Conservation (phyloP, 1,140 invertebrate species). For the Elymnias hypermnestra region DNA sequence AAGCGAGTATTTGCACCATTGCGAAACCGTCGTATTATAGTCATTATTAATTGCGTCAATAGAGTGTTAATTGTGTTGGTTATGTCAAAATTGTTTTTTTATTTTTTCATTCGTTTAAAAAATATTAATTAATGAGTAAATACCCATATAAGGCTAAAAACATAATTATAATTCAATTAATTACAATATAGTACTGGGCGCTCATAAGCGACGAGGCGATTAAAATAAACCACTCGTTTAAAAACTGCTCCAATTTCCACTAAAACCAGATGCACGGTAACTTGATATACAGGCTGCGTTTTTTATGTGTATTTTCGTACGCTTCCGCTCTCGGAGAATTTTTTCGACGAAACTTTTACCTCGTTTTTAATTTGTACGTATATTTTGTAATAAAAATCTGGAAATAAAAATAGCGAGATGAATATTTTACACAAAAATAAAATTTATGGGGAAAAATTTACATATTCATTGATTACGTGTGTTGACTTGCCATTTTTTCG, state of each 20-base stretch:
- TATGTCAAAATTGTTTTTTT: no score
- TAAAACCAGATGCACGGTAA: constrained; percentile 53
- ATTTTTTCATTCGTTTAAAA: no score
- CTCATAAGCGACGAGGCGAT: constrained; percentile 19
- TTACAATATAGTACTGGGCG: constrained; percentile 24
- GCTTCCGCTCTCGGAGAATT: constrained; percentile 33
- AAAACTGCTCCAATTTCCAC: constrained; percentile 31
- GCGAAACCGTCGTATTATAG: no score
- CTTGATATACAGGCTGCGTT: constrained; percentile 43
- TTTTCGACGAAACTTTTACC: constrained; percentile 21
- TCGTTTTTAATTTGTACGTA: constrained; percentile 21
- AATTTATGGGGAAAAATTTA: background rate
- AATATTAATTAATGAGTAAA: background rate
- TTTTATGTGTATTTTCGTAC: constrained; percentile 34
- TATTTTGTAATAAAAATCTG: no score
- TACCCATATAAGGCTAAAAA: background rate
- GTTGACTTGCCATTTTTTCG: no score
- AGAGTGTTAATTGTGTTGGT: no score
- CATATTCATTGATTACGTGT: no score
- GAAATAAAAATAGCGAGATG: no score
- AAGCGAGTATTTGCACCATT: no score
- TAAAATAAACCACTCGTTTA: constrained; percentile 25
- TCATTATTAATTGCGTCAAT: no score
- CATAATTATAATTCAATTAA: background rate
- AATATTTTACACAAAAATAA: background rate